A percentile compares a stretch with the other conserved stretches of the same genome.
phyloP scores from a whole-genome alignment of 2,113 vertebrate genomes.

The Perccottus glenii region DNA sequence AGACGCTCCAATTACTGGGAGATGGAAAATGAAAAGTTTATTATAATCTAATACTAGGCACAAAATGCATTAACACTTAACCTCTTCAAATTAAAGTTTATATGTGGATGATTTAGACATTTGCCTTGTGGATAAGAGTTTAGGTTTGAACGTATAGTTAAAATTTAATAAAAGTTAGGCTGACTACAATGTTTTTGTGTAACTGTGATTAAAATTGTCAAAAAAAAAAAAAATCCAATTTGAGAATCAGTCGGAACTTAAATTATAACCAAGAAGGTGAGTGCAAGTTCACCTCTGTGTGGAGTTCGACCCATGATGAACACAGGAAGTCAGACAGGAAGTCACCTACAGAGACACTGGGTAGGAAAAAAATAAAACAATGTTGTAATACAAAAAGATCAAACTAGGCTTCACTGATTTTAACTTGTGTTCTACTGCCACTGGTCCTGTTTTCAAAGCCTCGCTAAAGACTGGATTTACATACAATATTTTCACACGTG shows the following conservation, averaged over 20 bases:
- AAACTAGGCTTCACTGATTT: not conserved
- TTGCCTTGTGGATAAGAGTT: not conserved
- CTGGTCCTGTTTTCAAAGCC: not conserved
- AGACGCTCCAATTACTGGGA: slow-evolving; percentile 42
- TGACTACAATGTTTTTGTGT: not conserved
- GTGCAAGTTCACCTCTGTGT: slow-evolving; percentile 69
- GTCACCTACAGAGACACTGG: slow-evolving; percentile 39
- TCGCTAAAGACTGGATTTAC: not conserved
- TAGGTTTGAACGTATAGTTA: no score
- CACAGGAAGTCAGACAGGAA: slow-evolving; percentile 17
- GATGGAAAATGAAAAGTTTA: slow-evolving; percentile 19
- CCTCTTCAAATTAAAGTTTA: not conserved
- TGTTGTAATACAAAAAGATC: not conserved
- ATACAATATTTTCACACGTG: no score
- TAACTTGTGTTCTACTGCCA: not conserved
- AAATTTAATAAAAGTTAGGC: no score
- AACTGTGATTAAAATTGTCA: not conserved
- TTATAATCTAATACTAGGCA: not conserved
- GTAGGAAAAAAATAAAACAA: slow-evolving; percentile 17
- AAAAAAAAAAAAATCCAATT: not conserved
- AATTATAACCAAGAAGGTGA: no score
- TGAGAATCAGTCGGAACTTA: no score
- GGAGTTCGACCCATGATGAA: slow-evolving; percentile 76
- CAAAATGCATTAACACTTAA: not conserved
- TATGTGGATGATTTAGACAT: not conserved